Evolutionary conservation across 2,113 vertebrate genomes (phyloP).

Genomic region (Andinoacara biseriatus): DNA sequence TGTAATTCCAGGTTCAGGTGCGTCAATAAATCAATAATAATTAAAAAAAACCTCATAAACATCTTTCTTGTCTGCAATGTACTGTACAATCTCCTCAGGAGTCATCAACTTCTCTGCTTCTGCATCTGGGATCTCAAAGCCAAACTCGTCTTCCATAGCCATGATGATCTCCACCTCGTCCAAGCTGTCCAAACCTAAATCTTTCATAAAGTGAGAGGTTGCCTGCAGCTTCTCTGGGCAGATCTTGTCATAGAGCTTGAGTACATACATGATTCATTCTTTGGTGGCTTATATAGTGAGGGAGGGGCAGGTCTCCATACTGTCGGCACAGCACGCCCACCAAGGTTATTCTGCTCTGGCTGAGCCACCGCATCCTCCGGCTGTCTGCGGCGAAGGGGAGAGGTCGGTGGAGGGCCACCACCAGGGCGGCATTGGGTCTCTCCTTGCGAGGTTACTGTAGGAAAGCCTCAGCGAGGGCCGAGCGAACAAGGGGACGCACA

Average conservation of each 20-base stretch:
- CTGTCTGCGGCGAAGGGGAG: too few relatives aligned
- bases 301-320: constrained; percentile 86
- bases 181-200: constrained; percentile 96
- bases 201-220: constrained; percentile 94
- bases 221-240: constrained; percentile 90
- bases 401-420: too few relatives aligned
- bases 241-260: constrained; percentile 97
- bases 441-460: too few relatives aligned
- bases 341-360: too few relatives aligned
- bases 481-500: too few relatives aligned
- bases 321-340: constrained; percentile 73
- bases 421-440: too few relatives aligned
- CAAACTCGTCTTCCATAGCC: constrained; percentile 99
- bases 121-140: constrained; percentile 95
- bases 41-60: constrained; percentile 84
- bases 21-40: too few relatives aligned
- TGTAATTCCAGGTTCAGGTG: background rate
- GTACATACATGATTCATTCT: constrained; percentile 92
- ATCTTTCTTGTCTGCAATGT: constrained; percentile 96
- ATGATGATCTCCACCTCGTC: constrained; percentile 99
- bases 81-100: constrained; percentile 94
- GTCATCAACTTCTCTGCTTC: constrained; percentile 96
- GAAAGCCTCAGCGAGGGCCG: too few relatives aligned
- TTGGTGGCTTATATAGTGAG: constrained; percentile 86
- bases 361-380: too few relatives aligned